phyloP scores from a whole-genome alignment of 2,888 invertebrate genomes.

The Andrena minutula region DNA sequence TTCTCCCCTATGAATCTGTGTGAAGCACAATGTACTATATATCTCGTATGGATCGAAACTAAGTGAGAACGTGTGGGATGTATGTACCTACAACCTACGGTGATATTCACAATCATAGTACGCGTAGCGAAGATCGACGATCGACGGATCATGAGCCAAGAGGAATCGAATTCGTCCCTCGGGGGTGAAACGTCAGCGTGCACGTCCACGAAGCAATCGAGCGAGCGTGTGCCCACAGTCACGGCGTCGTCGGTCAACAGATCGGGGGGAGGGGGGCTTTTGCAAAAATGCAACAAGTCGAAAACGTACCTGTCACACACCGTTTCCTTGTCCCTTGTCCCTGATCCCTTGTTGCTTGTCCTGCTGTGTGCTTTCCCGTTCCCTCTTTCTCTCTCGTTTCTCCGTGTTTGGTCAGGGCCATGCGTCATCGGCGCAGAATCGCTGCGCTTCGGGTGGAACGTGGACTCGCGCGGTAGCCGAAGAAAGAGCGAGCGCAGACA shows the following conservation, averaged over 20 bases:
- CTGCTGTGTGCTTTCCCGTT: slow-evolving; percentile 24
- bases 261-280: slow-evolving; percentile 21
- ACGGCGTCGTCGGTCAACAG: slow-evolving; percentile 49
- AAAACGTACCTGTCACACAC: slow-evolving; percentile 69
- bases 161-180: slow-evolving; percentile 1
- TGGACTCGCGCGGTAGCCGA: slow-evolving; percentile 46
- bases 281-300: slow-evolving; percentile 43
- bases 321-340: slow-evolving; percentile 22
- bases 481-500: slow-evolving; percentile 46
- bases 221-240: slow-evolving; percentile 45
- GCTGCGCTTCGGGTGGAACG: slow-evolving; percentile 55
- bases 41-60: too few relatives aligned
- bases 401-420: slow-evolving; percentile 60
- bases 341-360: slow-evolving; percentile 15
- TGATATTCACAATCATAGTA: too few relatives aligned
- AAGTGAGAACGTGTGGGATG: too few relatives aligned
- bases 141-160: neutral
- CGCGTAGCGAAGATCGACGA: too few relatives aligned
- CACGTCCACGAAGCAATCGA: neutral
- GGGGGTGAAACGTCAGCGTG: slow-evolving; percentile 9
- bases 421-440: slow-evolving; percentile 71
- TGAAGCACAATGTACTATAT: too few relatives aligned
- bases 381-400: slow-evolving; percentile 38
- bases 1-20: too few relatives aligned
- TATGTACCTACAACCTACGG: too few relatives aligned